These are phyloP conservation scores for Montipora efflorescens DNA, from an alignment of 64 coral and sea anemone genomes.

Conservation along the genomic window DNA sequence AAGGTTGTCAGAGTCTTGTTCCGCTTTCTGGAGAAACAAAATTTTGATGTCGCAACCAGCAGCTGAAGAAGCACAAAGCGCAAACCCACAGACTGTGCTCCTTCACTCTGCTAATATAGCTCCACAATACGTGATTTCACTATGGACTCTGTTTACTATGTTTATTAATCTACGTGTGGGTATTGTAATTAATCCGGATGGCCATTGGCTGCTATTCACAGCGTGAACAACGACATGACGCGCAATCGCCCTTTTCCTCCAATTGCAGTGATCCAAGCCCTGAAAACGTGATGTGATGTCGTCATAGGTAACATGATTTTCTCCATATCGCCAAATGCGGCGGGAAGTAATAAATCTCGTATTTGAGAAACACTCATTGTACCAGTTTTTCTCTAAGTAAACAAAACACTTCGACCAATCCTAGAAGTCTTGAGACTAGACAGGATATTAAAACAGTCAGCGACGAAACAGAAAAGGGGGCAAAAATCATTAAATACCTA, in stretches of 20 bases:
- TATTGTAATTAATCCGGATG: constrained; percentile 7
- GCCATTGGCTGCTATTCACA: constrained; percentile 8
- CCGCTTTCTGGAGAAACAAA: constrained; percentile 5
- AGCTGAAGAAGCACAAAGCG: neutral
- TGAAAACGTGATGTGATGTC: constrained; percentile 35
- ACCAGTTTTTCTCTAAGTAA: no score
- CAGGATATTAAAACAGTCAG: no score
- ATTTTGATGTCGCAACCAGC: neutral
- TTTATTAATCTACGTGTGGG: constrained; percentile 37
- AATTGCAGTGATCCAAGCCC: neutral
- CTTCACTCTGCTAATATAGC: neutral
- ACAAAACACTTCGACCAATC: no score
- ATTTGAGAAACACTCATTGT: no score
- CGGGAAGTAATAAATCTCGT: no score
- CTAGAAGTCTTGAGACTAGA: no score
- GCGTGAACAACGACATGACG: neutral
- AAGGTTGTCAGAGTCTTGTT: neutral
- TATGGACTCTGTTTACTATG: constrained; percentile 11
- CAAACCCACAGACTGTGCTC: neutral
- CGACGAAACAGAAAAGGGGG: no score
- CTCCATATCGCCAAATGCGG: no score
- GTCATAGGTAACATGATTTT: neutral
- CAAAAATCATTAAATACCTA: no score
- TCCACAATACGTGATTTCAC: constrained; percentile 1
- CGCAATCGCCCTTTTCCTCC: neutral